These are phyloP conservation scores for Antigone vipio DNA, from an alignment of 2,113 vertebrate genomes.

Conservation along the genomic window DNA sequence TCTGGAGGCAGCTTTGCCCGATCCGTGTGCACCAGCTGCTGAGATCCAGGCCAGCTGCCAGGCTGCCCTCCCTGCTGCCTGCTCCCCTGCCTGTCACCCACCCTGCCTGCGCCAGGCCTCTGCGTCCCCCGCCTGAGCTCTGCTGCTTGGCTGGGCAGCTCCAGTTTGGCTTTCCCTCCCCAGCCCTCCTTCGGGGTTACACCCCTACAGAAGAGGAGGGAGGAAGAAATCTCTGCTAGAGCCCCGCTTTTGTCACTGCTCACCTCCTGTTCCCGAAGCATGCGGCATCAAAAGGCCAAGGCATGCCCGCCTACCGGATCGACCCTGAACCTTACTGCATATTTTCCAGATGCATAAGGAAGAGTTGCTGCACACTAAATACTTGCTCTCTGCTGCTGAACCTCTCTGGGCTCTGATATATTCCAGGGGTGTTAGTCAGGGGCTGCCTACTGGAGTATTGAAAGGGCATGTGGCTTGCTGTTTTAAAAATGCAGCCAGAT, in stretches of 20 bases:
- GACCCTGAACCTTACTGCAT: not conserved
- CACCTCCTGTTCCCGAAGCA: not conserved
- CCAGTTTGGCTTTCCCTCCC: not conserved
- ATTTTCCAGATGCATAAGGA: not conserved
- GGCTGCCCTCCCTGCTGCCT: not conserved
- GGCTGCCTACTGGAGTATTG: not conserved
- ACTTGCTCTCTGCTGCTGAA: not conserved
- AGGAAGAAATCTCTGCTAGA: not conserved
- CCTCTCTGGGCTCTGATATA: not conserved
- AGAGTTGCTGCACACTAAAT: not conserved
- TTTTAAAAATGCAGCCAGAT: not conserved
- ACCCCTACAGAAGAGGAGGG: not conserved
- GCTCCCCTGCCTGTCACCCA: rapidly evolving
- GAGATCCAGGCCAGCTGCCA: not conserved
- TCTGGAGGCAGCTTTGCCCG: not conserved
- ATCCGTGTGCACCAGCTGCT: not conserved
- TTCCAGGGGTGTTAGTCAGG: not conserved
- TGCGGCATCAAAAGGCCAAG: not conserved
- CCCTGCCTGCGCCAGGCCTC: not conserved
- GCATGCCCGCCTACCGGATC: rapidly evolving
- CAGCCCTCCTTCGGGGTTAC: not conserved
- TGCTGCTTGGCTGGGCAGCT: not conserved
- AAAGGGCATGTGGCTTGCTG: not conserved
- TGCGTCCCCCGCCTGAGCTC: not conserved
- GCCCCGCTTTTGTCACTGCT: not conserved